Base-by-base conservation (phyloP, 2,113 vertebrate species). In the Cinclus mexicanus region DNA sequence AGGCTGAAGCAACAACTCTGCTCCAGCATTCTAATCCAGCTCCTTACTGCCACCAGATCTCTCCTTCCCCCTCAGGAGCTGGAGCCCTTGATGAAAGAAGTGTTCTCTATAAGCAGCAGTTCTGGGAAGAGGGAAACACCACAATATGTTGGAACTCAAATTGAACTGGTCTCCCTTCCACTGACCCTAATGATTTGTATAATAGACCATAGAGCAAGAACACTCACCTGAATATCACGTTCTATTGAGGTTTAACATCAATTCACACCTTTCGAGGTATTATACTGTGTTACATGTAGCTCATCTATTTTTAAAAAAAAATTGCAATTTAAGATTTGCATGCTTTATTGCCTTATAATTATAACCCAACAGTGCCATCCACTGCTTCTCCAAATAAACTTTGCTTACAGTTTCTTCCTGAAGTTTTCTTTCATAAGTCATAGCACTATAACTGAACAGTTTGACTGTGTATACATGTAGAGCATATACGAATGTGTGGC, bases 361-460 rank as follows among this genome's bases (percentile, higher is more conserved):
- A 96, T 95, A 97, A 97, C 93, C 95, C 97, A 97, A 97, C 94
- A 97, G 95, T 97, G 96, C 97, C 97, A 97, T 97, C 96, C 97
- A 96, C 97, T 97, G 97, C 97, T 89, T 93, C 81, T 93, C 86
- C 83, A 97, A 96, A 96, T 94, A 95, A 94, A 90, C 41, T 95
- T 96, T 94, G 42, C 69, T 92, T 92, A 92, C 83, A 87, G 68
- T 86, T 87, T 79, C 47, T 83, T 89, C 60, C 46, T 87, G 64
- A 93, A 93, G 70, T 83, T 16, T 1, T 90, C 52, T 75, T 90
- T 74, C 2, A 1, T 63, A 87, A 94, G 63, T 28, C 68, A 75
- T 3, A 4, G 68, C 76, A 78, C 49, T 83, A 22, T 53, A 86
- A 70, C 28, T 0, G 0, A 77, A 42, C 39, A 46, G 28, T 92